Conservation (phyloP, 2,888 invertebrate genomes). For the Belgica antarctica region DNA sequence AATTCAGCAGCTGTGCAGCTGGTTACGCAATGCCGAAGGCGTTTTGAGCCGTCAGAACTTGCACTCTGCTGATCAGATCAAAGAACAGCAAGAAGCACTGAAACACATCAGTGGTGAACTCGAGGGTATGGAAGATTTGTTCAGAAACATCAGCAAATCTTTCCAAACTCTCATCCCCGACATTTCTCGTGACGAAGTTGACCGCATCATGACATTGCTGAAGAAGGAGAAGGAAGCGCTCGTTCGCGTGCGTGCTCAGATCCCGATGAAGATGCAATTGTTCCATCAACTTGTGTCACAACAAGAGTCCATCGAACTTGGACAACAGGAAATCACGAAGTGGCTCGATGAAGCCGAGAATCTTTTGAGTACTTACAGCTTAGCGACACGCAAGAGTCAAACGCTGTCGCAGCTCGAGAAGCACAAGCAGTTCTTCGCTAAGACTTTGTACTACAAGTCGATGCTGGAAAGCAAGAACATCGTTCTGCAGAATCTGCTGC, state of each 20-base stretch:
- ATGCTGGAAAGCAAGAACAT: constrained; percentile 95
- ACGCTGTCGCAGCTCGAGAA: constrained; percentile 74
- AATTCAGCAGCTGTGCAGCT: constrained; percentile 70
- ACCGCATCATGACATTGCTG: constrained; percentile 81
- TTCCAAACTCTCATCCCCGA: constrained; percentile 90
- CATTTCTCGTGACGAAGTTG: constrained; percentile 84
- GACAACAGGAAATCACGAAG: constrained; percentile 77
- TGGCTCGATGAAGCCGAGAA: constrained; percentile 86
- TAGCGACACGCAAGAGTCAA: constrained; percentile 67
- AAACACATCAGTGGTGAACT: constrained; percentile 76
- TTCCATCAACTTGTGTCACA: constrained; percentile 81
- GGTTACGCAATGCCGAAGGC: constrained; percentile 75
- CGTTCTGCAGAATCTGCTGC: constrained; percentile 81
- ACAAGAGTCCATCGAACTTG: constrained; percentile 84
- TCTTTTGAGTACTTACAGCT: constrained; percentile 61
- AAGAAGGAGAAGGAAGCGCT: constrained; percentile 87
- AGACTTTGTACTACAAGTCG: constrained; percentile 85
- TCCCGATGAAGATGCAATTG: constrained; percentile 77
- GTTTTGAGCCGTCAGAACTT: constrained; percentile 68
- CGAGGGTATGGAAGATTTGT: constrained; percentile 82
- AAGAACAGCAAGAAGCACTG: constrained; percentile 74
- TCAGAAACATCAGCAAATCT: constrained; percentile 86
- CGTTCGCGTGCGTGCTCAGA: constrained; percentile 76
- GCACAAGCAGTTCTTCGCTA: constrained; percentile 83
- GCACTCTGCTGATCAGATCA: constrained; percentile 74